Percentiles rank a stretch among this genome's conserved stretches.
Evolutionary conservation across 2,113 vertebrate genomes (phyloP).

Genomic region (Cygnus buccinator): DNA sequence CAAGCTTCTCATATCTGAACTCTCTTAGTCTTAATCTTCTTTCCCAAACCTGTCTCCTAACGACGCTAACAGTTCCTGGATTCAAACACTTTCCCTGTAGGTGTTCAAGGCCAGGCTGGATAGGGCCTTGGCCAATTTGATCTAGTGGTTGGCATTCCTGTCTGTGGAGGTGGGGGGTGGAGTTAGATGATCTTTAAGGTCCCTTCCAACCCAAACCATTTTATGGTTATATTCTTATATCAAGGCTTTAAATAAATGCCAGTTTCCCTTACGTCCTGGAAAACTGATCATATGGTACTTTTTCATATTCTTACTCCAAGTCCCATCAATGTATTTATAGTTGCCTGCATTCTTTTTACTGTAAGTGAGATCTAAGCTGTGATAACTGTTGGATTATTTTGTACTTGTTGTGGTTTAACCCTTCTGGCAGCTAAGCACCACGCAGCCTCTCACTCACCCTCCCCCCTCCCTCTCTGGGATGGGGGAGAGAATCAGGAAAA

Average conservation of each 20-base stretch:
- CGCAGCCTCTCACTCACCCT: no score
- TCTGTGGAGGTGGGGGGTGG: no score
- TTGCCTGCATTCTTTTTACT: constrained; percentile 3
- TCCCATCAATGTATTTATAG: background rate
- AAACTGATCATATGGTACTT: background rate
- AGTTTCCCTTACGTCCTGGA: background rate
- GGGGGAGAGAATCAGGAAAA: no score
- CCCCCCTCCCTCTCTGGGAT: no score
- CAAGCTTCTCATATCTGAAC: background rate
- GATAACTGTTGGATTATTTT: constrained; percentile 38
- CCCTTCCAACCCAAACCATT: no score
- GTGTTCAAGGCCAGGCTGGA: no score
- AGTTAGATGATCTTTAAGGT: no score
- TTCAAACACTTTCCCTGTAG: no score
- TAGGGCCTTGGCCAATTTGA: no score
- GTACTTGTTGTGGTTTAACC: background rate
- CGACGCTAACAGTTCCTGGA: background rate
- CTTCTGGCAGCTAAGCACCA: no score
- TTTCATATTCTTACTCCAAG: background rate
- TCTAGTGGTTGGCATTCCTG: no score
- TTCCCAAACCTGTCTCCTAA: background rate
- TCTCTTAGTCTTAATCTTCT: background rate
- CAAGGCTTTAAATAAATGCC: background rate
- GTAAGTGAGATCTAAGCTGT: constrained; percentile 27
- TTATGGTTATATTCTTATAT: background rate